A percentile compares a stretch with the other conserved stretches of the same genome.
phyloP scores from a whole-genome alignment of 2,888 invertebrate species.

The Phasia obesa region DNA sequence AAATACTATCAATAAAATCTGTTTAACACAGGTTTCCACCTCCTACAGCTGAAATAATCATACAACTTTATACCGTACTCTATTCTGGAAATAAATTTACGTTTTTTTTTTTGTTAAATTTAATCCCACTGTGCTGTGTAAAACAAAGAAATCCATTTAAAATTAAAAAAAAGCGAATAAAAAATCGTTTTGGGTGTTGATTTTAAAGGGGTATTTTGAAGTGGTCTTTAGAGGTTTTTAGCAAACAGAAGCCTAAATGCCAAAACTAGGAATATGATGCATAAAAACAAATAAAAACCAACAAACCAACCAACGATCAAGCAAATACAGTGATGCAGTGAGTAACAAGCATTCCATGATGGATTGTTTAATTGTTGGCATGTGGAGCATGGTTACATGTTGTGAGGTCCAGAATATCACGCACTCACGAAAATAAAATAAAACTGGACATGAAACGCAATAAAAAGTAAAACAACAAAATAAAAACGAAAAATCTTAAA shows the following conservation, averaged over 20 bases:
- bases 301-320: neutral
- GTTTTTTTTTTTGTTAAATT: neutral
- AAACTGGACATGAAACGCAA: conserved; percentile 32
- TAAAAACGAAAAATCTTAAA: neutral
- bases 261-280: conserved; percentile 24
- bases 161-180: conserved; percentile 19
- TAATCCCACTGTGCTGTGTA: conserved; percentile 25
- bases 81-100: too few relatives aligned
- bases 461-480: conserved; percentile 25
- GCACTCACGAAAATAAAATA: conserved; percentile 48
- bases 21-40: too few relatives aligned
- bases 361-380: conserved; percentile 71
- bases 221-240: conserved; percentile 51
- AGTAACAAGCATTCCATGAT: conserved; percentile 55
- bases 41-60: too few relatives aligned
- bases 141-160: conserved; percentile 2
- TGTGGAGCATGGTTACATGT: conserved; percentile 66
- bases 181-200: conserved; percentile 51
- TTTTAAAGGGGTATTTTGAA: conserved; percentile 31
- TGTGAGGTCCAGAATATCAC: conserved; percentile 68
- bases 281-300: neutral
- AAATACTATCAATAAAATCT: too few relatives aligned
- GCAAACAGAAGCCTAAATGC: conserved; percentile 65
- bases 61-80: too few relatives aligned
- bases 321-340: conserved; percentile 4